Percentiles rank a stretch among this genome's conserved stretches.
These are phyloP conservation scores for Notothenia rossii DNA, from an alignment of 2,113 vertebrate species.

Conservation along the genomic window DNA sequence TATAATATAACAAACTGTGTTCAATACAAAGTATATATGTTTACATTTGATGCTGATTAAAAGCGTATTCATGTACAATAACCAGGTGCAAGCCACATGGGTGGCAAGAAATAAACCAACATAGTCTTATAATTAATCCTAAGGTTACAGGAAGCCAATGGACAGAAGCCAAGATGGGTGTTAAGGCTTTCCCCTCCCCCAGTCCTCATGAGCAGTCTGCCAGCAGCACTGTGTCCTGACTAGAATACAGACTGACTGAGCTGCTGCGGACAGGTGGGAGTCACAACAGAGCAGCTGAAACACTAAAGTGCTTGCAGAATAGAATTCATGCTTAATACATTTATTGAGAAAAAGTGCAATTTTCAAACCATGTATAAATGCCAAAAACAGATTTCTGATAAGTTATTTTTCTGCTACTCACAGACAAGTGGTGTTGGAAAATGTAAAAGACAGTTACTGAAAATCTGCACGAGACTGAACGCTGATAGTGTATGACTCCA, in stretches of 20 bases:
- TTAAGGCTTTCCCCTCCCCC: slow-evolving; percentile 27
- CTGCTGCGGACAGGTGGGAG: neutral
- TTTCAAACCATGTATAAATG: neutral
- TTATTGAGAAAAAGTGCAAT: neutral
- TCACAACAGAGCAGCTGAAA: neutral
- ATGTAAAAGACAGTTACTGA: neutral
- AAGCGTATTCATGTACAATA: slow-evolving; percentile 28
- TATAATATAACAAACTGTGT: no score
- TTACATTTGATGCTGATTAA: slow-evolving; percentile 44
- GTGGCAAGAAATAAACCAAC: slow-evolving; percentile 57
- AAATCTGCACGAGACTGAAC: neutral
- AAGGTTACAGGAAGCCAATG: slow-evolving; percentile 55
- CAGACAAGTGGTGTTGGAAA: neutral
- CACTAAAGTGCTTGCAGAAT: neutral
- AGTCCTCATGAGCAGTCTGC: slow-evolving; percentile 22
- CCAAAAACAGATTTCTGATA: neutral
- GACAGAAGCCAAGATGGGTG: slow-evolving; percentile 36
- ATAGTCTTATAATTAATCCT: slow-evolving; percentile 54
- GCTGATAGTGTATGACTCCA: neutral
- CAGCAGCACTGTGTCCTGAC: slow-evolving; percentile 34
- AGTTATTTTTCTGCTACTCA: neutral
- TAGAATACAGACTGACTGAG: slow-evolving; percentile 1
- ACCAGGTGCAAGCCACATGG: slow-evolving; percentile 58
- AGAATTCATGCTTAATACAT: neutral
- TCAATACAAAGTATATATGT: no score